Evolutionary conservation across 1,140 invertebrate species (phyloP).

Genomic region (Eumaeus atala): DNA sequence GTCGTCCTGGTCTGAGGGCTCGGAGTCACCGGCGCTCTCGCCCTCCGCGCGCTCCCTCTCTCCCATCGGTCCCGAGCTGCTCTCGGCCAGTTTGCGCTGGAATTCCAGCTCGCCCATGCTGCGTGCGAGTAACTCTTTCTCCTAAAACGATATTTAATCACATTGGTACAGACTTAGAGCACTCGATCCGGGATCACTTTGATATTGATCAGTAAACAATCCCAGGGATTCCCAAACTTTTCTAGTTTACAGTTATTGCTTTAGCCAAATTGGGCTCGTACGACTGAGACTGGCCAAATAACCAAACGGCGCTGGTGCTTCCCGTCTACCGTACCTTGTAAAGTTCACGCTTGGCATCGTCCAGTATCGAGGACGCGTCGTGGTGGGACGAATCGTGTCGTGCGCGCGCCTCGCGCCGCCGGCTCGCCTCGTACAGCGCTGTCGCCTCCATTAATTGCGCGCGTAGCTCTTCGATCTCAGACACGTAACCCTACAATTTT

Average conservation of each 20-base stretch:
- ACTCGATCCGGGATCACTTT: no score
- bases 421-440: slow-evolving; percentile 80
- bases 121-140: slow-evolving; percentile 64
- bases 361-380: slow-evolving; percentile 63
- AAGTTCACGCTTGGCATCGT: slow-evolving; percentile 73
- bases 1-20: slow-evolving; percentile 66
- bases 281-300: no score
- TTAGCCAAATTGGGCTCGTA: no score
- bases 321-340: slow-evolving; percentile 55
- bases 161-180: no score
- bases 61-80: slow-evolving; percentile 31
- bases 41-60: slow-evolving; percentile 76
- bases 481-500: slow-evolving; percentile 88
- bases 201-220: no score
- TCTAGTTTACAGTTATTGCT: no score
- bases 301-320: no score
- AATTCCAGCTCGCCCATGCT: slow-evolving; percentile 71
- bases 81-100: slow-evolving; percentile 53
- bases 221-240: no score
- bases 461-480: slow-evolving; percentile 93
- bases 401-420: slow-evolving; percentile 48
- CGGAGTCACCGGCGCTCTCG: slow-evolving; percentile 78
- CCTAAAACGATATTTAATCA: slow-evolving; percentile 26
- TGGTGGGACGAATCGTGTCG: slow-evolving; percentile 50
- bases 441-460: slow-evolving; percentile 92